Evolutionary conservation across 2,113 vertebrate genomes (phyloP).

Genomic region (Zeus faber): DNA sequence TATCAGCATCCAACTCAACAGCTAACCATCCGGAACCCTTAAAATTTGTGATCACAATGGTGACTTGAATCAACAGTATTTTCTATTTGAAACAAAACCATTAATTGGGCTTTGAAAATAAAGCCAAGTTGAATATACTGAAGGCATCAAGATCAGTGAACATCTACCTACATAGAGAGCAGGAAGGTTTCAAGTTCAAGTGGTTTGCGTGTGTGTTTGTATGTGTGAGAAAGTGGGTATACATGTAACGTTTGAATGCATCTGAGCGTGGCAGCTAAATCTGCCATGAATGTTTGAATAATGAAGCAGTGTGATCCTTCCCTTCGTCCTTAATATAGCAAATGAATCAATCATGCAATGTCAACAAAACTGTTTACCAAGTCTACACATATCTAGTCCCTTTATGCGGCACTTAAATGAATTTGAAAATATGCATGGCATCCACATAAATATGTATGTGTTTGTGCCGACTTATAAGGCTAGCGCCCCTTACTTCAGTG

Average conservation of each 20-base stretch:
- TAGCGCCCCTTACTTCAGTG: constrained; percentile 6
- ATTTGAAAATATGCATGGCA: neutral
- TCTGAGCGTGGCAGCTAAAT: neutral
- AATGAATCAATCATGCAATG: neutral
- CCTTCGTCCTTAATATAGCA: neutral
- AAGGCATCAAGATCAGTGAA: constrained; percentile 4
- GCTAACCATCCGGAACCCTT: too few relatives aligned
- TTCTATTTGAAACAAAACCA: too few relatives aligned
- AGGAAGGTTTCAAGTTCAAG: neutral
- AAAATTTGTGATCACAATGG: too few relatives aligned
- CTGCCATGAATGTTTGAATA: constrained; percentile 6
- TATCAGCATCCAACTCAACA: too few relatives aligned
- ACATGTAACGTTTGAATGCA: neutral
- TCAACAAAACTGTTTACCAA: neutral
- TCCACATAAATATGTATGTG: neutral
- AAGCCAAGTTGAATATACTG: constrained; percentile 19
- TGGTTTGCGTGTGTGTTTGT: neutral
- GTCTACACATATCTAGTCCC: neutral
- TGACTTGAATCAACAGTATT: too few relatives aligned
- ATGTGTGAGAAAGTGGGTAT: neutral
- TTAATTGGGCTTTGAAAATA: constrained; percentile 18
- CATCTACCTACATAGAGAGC: neutral
- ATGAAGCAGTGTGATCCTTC: neutral
- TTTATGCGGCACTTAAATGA: neutral
- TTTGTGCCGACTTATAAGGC: neutral